Evolutionary conservation across 1,140 invertebrate genomes (phyloP).

Genomic region (Cyclargus thomasi): DNA sequence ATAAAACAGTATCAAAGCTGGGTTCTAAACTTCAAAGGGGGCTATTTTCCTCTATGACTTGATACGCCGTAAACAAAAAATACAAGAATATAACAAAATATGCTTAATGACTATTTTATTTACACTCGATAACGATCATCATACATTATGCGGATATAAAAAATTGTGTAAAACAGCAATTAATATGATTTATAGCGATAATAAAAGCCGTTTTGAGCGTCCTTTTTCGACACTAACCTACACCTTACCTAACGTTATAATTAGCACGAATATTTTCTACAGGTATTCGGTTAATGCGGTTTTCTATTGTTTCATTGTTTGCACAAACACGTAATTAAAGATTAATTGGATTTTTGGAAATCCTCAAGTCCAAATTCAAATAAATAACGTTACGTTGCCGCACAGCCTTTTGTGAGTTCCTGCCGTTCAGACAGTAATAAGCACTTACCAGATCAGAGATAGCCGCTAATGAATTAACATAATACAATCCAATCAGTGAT

Average conservation of each 20-base stretch:
- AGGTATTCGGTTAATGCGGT: background rate
- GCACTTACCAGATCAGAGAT: background rate
- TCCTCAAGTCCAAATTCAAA: background rate
- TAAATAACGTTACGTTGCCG: no score
- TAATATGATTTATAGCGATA: background rate
- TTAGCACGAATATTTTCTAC: background rate
- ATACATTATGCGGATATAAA: background rate
- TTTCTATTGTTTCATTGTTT: slow-evolving; percentile 3
- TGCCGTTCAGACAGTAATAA: background rate
- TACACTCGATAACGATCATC: background rate
- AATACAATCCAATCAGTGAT: background rate
- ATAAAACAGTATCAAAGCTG: background rate
- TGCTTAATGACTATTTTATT: slow-evolving; percentile 1
- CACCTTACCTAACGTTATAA: background rate
- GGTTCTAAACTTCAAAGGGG: background rate
- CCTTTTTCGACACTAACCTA: background rate
- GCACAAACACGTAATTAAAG: background rate
- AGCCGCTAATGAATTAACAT: background rate
- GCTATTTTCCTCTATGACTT: background rate
- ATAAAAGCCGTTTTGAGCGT: background rate
- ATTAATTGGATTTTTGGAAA: background rate
- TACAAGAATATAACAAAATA: slow-evolving; percentile 1
- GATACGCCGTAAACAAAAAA: background rate
- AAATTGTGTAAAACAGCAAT: slow-evolving; percentile 2
- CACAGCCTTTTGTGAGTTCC: background rate